Conservation (phyloP, 2,797 vertebrate species). For the Poecilia wingei region DNA sequence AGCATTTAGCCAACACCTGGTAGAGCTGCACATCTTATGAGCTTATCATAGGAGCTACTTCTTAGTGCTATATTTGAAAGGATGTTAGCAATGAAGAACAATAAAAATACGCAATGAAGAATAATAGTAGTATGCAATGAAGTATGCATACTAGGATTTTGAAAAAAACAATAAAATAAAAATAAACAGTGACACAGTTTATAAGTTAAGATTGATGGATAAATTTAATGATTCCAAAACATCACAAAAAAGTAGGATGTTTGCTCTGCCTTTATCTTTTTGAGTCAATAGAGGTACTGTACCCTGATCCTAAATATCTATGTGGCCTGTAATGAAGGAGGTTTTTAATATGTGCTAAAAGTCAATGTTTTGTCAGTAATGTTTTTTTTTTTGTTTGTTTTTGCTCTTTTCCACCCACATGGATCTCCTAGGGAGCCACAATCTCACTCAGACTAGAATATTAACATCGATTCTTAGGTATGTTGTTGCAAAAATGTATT, state of each 20-base stretch:
- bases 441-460: constrained; percentile 26
- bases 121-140: too few species aligned
- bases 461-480: constrained; percentile 23
- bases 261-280: not conserved
- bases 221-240: not conserved
- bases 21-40: too few species aligned
- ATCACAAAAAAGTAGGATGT: not conserved
- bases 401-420: constrained; percentile 34
- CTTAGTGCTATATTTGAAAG: too few species aligned
- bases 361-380: constrained; percentile 34
- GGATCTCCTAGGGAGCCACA: constrained; percentile 29
- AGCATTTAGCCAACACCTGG: too few species aligned
- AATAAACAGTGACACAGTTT: not conserved
- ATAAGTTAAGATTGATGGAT: not conserved
- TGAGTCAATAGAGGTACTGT: not conserved
- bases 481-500: constrained; percentile 3
- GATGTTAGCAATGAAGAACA: too few species aligned
- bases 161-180: too few species aligned
- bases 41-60: too few species aligned
- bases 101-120: not conserved
- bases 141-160: too few species aligned
- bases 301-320: constrained; percentile 6
- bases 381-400: constrained; percentile 5
- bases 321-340: not conserved
- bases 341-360: constrained; percentile 24